Base-by-base conservation (phyloP, 2,888 invertebrate genomes). In the Ligdia adustata region DNA sequence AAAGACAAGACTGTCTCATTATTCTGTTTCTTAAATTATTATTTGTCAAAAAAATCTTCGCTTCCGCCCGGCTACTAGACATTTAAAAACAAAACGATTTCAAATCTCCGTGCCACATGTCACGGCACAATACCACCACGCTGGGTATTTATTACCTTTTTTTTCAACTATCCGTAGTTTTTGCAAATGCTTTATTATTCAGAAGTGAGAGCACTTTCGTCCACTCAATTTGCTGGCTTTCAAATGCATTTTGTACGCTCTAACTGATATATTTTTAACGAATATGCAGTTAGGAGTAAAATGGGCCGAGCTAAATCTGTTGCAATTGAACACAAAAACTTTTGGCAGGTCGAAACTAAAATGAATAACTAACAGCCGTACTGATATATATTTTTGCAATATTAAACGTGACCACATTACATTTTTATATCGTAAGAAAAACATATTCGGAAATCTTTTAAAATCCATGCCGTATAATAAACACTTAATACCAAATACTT, bases 201-300 rank as follows among this genome's bases (percentile, higher is more conserved):
- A 31, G 55, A 62, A 65, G 73, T 72, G 71, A 69, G 71, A 75
- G 71, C 71, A 75, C 75, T 79, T 73, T 75, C 72, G 63, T 79
- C 65, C 67, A 75, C 73, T 73, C 79, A 70, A 79, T 80, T 78
- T 74, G 52, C 61, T 67, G 48, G 57, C 51, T 60, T 69, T 62
- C 58, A 62, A 66, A 66, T 64, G 56, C 44, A 42, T 44, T 61
- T 56, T 43, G 54, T 42, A 52, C 52, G 50, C 56, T 62, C 66
- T 69, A 59, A 54, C 60, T 45, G 52, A 52, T 56, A 45, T 60
- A 52, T 64, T 64, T 57, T 43, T 40, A 60, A 60, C 45, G 37
- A 63, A 64, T 62, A 39, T 47, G 33, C 32, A 45, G 32, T n/a
- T 58, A 61, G 46, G 32, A 45, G 28, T 18, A 18, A 47, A 47